Evolutionary conservation across 2,797 vertebrate genomes (phyloP), one percentile per base, ranked within the genome.

Genomic region (Etheostoma perlongum): DNA sequence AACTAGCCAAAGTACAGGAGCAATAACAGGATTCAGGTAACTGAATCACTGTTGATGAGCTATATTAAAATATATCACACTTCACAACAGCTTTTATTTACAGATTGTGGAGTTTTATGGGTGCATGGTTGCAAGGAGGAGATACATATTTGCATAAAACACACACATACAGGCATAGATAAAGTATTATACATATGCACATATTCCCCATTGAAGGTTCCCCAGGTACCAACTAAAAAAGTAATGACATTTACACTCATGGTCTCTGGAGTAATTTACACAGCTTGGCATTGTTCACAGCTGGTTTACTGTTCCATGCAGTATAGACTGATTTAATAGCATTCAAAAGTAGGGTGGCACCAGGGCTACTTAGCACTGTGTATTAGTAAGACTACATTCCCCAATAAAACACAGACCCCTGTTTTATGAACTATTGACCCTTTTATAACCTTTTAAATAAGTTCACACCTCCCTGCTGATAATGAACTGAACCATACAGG

Each of bases 271-370:
- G 82, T 84, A 59, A 76, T 81, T 87, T 88, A 79, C 81, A 86
- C 76, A 85, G 72, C 76, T 79, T 85, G 78, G 86, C 87, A 85
- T 87, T 84, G 82, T 86, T 78, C 72, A 33, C 85, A 89, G 78
- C 78, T 82, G 84, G 73, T 88, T 88, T 82, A 90, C 82, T 80
- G 86, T 88, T 92, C 88, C 86, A 69, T 57, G 74, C 66, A 76
- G 84, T 78, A 72, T 65, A 91, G 90, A 92, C 92, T 85, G 86
- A 90, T 90, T 94, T 93, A 94, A 92, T 89, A 88, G 86, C 77
- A 65, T 85, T 85, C 86, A 78, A 85, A 80, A 68, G 84, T 61
- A 67, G 52, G 79, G 88, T 90, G 91, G 90, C 93, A 94, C 91
- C 85, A 84, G 44, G 77, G 73, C 85, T 90, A 89, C 85, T 94